phyloP scores from a whole-genome alignment of 2,888 invertebrate species.

The Thymelicus acteon region DNA sequence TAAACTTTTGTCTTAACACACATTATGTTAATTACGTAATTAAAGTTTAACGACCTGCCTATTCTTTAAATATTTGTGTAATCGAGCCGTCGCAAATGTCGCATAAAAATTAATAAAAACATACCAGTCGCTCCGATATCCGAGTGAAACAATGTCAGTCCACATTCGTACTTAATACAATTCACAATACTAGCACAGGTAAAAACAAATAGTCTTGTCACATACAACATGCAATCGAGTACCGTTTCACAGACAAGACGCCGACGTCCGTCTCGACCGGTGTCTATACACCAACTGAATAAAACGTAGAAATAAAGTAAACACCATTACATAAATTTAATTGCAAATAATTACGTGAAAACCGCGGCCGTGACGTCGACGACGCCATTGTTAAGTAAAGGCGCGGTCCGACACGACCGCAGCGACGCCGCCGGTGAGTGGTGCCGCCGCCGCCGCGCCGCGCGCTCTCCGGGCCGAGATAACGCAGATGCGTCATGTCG shows the following conservation, averaged over 20 bases:
- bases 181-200: constrained; percentile 14
- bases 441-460: neutral
- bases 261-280: constrained; percentile 45
- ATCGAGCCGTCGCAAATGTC: neutral
- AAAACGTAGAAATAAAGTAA: constrained; percentile 56
- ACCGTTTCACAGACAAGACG: neutral
- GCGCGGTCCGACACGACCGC: constrained; percentile 33
- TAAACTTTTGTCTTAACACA: neutral
- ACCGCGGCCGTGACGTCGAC: constrained; percentile 65
- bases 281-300: constrained; percentile 61
- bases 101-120: constrained; percentile 3
- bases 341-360: constrained; percentile 73
- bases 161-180: constrained; percentile 23
- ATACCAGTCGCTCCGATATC: constrained; percentile 29
- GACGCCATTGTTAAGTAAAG: constrained; percentile 44
- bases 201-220: neutral
- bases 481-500: constrained; percentile 14
- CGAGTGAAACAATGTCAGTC: neutral
- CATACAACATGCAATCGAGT: constrained; percentile 14
- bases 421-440: constrained; percentile 6
- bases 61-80: constrained; percentile 19
- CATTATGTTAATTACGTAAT: constrained; percentile 21
- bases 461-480: neutral
- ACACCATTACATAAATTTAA: constrained; percentile 75
- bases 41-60: constrained; percentile 30